Evolutionary conservation across 2,797 vertebrate genomes (phyloP).

Genomic region (Gallinago stenura): DNA sequence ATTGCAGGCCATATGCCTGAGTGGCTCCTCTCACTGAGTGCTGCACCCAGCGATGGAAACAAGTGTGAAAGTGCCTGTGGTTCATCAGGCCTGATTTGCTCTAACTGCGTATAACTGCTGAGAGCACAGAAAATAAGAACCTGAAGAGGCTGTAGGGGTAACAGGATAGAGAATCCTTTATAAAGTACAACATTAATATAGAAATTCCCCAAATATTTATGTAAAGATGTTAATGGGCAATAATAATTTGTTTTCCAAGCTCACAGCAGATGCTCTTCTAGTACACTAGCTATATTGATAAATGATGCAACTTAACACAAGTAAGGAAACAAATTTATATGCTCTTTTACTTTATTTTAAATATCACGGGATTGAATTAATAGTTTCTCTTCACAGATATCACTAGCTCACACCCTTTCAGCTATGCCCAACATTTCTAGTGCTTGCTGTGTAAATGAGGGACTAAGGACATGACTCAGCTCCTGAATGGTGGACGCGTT

Average conservation of each 20-base stretch:
- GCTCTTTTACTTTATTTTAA: slow-evolving; percentile 3
- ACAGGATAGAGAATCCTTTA: background rate
- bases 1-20: slow-evolving; percentile 50
- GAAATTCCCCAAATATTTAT: background rate
- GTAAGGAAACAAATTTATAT: background rate
- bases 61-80: background rate
- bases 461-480: background rate
- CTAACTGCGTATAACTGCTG: background rate
- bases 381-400: slow-evolving; percentile 2
- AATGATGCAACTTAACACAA: background rate
- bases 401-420: background rate
- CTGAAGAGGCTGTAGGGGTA: background rate
- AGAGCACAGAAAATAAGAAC: background rate
- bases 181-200: background rate
- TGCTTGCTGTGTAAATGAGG: background rate
- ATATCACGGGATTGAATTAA: background rate
- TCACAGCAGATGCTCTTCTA: background rate
- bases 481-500: background rate
- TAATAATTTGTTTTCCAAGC: background rate
- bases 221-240: background rate
- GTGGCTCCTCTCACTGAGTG: background rate
- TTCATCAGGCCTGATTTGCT: slow-evolving; percentile 10
- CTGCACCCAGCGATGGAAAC: slow-evolving; percentile 15
- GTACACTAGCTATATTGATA: background rate
- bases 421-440: background rate